phyloP scores from a whole-genome alignment of 2,888 invertebrate genomes.

The Oligia strigilis region DNA sequence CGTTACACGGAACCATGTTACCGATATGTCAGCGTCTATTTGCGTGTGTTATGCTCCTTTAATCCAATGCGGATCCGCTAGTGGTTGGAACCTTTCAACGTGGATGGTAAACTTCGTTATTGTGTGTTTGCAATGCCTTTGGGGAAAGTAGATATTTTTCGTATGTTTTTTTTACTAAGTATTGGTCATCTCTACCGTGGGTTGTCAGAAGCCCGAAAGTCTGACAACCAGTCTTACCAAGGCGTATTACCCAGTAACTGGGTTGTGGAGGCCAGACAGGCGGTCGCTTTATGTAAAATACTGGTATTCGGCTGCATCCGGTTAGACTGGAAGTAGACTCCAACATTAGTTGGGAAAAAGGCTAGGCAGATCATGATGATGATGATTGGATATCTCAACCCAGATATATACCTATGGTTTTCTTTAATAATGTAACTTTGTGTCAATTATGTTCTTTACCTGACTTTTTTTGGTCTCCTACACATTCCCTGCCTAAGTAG shows the following conservation, averaged over 20 bases:
- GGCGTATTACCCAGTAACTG: background rate
- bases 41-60: slow-evolving; percentile 21
- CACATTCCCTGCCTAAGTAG: too few species aligned
- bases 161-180: background rate
- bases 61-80: slow-evolving; percentile 14
- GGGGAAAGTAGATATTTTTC: background rate
- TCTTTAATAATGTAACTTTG: too few species aligned
- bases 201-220: background rate
- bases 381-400: too few species aligned
- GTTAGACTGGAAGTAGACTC: background rate
- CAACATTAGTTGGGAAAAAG: background rate
- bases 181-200: background rate
- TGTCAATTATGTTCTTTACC: too few species aligned
- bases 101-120: slow-evolving; percentile 18
- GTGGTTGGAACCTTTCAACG: slow-evolving; percentile 18
- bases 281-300: too few species aligned
- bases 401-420: background rate
- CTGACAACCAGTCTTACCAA: background rate
- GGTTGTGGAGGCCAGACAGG: background rate
- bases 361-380: background rate
- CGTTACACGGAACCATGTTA: slow-evolving; percentile 33
- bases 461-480: too few species aligned
- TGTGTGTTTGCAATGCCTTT: slow-evolving; percentile 3
- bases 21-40: slow-evolving; percentile 36
- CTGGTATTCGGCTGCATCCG: background rate